A percentile compares a stretch with the other conserved stretches of the same genome.
phyloP scores from a whole-genome alignment of 2,888 invertebrate species.

The Trichopria drosophilae region DNA sequence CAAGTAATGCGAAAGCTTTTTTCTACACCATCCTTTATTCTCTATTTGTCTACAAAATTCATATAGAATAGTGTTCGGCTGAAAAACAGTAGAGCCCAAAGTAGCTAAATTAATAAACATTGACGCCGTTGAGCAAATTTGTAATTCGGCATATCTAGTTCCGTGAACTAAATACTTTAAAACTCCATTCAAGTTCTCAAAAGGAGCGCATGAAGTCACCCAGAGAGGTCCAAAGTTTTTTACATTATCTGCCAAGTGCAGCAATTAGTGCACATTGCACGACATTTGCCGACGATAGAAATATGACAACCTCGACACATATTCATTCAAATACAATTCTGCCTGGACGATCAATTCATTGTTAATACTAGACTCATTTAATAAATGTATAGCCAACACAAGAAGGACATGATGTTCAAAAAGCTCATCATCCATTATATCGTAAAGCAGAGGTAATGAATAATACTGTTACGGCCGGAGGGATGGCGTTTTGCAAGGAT shows the following conservation, averaged over 20 bases:
- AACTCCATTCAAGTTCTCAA: slow-evolving; percentile 31
- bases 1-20: too few species aligned
- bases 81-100: too few species aligned
- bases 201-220: slow-evolving; percentile 30
- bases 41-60: too few species aligned
- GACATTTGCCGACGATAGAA: slow-evolving; percentile 33
- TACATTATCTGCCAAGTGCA: slow-evolving; percentile 32
- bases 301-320: slow-evolving; percentile 21
- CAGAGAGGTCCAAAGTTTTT: slow-evolving; percentile 30
- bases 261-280: slow-evolving; percentile 32
- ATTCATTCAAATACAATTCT: slow-evolving; percentile 18
- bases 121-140: slow-evolving; percentile 26
- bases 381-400: slow-evolving; percentile 26
- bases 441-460: slow-evolving; percentile 30
- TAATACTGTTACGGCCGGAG: too few species aligned
- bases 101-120: slow-evolving; percentile 17
- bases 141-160: too few species aligned
- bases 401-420: slow-evolving; percentile 30
- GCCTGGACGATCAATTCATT: slow-evolving; percentile 17
- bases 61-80: too few species aligned
- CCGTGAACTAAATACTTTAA: slow-evolving; percentile 28
- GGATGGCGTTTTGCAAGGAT: too few species aligned
- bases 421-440: slow-evolving; percentile 29
- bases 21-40: too few species aligned
- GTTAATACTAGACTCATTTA: slow-evolving; percentile 28